Evolutionary conservation across 2,888 invertebrate genomes (phyloP).

Genomic region (Pristionchus arcanus): DNA sequence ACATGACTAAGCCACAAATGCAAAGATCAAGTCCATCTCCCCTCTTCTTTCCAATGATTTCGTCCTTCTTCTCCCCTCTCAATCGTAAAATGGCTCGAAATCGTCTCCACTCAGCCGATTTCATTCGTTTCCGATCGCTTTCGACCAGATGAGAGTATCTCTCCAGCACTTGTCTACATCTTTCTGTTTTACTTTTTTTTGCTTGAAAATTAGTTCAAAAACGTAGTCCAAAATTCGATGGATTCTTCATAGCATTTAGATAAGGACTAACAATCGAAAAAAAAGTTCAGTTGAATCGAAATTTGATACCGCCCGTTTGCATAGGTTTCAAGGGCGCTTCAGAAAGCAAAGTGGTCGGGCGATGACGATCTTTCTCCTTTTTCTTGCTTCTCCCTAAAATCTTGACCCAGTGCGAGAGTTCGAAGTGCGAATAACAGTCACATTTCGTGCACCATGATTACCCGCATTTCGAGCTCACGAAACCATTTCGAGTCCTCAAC

Average conservation of each 20-base stretch:
- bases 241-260: too few relatives aligned
- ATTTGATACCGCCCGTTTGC: background rate
- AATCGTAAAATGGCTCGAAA: background rate
- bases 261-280: too few relatives aligned
- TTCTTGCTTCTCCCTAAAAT: too few relatives aligned
- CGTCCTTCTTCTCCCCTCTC: constrained; percentile 9
- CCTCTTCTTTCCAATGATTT: background rate
- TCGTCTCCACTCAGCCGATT: background rate
- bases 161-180: background rate
- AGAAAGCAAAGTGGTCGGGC: background rate
- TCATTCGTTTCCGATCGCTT: constrained; percentile 8
- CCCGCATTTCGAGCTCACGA: too few relatives aligned
- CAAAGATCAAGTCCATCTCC: background rate
- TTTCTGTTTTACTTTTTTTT: too few relatives aligned
- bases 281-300: too few relatives aligned
- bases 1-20: background rate
- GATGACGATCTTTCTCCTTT: background rate
- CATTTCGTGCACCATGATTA: too few relatives aligned
- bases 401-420: too few relatives aligned
- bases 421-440: too few relatives aligned
- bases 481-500: too few relatives aligned
- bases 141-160: background rate
- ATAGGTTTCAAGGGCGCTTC: background rate
- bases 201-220: too few relatives aligned
- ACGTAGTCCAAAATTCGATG: too few relatives aligned